Base-by-base conservation (phyloP, 2,797 vertebrate species). In the Enteromius treurensis region DNA sequence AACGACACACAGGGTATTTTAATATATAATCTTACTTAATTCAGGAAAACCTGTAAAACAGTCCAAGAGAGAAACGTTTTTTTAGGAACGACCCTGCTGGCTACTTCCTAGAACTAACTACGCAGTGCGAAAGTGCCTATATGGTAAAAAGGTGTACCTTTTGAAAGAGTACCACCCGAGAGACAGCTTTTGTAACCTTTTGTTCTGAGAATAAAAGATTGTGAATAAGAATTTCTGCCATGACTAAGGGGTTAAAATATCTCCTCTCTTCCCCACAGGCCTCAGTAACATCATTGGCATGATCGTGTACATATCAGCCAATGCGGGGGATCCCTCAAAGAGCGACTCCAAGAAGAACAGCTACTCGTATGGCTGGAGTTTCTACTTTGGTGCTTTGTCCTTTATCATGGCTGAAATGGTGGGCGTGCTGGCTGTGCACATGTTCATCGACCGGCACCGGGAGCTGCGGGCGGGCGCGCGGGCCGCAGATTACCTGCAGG, bases 331-430 rank as follows among this genome's bases (percentile, higher is more conserved):
- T 94, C 98, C 98, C 88, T 97, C 97, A 81, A 98, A 99, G 94
- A 98, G 97, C 82, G 98, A 99, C 94, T 98, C 97, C 81, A 99
- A 99, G 96, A 99, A 99, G 93, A 99, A 99, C 92, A 99, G 97
- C 93, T 99, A 99, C 92, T 99, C 97, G 8, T 99, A 99, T 1
- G 98, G 98, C 90, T 99, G 98, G 98, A 97, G 97, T 93, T 99
- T 99, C 96, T 99, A 99, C 93, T 99, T 99, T 0, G 97, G 98
- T 82, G 98, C 97, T 87, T 96, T 99, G 89, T 99, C 98, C 91
- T 99, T 99, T 95, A 99, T 99, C 95, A 99, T 99, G 91, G 98
- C 98, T 0, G 98, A 99, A 96, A 99, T 99, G 98, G 98, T 99
- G 91, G 98, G 98, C 88, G 98, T 99, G 91, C 93, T 99, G 94